phyloP scores from a whole-genome alignment of 2,797 vertebrate species.

The Octomys mimax region DNA sequence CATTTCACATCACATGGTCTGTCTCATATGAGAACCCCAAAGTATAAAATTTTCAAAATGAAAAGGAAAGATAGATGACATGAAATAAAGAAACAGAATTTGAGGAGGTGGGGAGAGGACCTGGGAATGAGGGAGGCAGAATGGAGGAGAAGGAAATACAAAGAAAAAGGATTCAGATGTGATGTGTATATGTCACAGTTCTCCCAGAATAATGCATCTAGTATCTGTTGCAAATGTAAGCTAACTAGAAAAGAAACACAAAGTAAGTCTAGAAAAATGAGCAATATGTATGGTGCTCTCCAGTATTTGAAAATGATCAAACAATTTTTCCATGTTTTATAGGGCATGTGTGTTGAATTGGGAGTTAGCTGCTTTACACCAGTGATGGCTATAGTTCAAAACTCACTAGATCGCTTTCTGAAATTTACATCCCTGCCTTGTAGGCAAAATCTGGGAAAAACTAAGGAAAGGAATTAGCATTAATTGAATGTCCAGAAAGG shows the following conservation, averaged over 20 bases:
- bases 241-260: neutral
- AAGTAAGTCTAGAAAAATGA: neutral
- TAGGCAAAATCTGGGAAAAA: conserved; percentile 39
- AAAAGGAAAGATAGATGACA: neutral
- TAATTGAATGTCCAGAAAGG: neutral
- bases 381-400: neutral
- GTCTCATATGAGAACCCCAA: neutral
- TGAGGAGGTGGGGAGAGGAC: neutral
- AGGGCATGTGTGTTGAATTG: neutral
- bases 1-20: neutral
- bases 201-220: neutral
- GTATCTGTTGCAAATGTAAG: neutral
- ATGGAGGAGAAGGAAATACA: neutral
- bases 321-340: neutral
- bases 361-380: neutral
- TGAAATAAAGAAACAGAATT: neutral
- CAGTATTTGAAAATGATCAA: neutral
- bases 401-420: neutral
- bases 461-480: neutral
- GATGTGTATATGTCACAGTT: neutral
- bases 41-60: neutral
- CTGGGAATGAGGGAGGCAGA: neutral
- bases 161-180: neutral
- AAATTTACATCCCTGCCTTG: neutral
- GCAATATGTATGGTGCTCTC: neutral